Percentiles rank a stretch among this genome's conserved stretches.
Evolutionary conservation across 2,797 vertebrate species (phyloP).

Genomic region (Malacoctenus gilli): DNA sequence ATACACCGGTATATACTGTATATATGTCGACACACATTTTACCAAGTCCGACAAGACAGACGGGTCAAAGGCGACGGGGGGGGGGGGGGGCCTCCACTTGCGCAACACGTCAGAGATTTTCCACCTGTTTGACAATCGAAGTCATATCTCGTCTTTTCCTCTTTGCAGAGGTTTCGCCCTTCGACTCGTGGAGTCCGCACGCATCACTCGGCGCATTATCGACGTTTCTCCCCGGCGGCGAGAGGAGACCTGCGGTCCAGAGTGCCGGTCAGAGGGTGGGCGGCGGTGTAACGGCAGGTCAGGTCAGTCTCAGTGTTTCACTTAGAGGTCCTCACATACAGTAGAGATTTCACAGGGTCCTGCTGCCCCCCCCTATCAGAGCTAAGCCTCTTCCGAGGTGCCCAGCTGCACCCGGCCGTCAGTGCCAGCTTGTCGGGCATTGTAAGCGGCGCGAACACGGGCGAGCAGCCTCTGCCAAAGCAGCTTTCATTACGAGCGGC

Average conservation of each 20-base stretch:
- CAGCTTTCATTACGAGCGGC: too few relatives aligned
- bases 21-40: too few relatives aligned
- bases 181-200: constrained; percentile 12
- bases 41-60: constrained; percentile 37
- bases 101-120: not conserved
- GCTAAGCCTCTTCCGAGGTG: constrained; percentile 21
- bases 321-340: constrained; percentile 6
- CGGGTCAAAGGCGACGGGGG: too few relatives aligned
- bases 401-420: constrained; percentile 22
- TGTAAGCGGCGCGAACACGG: constrained; percentile 22
- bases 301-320: constrained; percentile 24
- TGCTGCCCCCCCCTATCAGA: constrained; percentile 20
- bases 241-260: not conserved
- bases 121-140: not conserved
- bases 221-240: constrained; percentile 11
- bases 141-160: constrained; percentile 4
- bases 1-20: too few relatives aligned
- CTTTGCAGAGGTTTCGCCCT: constrained; percentile 3
- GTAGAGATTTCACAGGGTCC: constrained; percentile 22
- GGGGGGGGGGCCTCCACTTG: constrained; percentile 9
- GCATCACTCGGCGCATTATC: constrained; percentile 3
- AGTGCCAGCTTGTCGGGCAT: constrained; percentile 31
- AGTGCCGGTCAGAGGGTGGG: constrained; percentile 1
- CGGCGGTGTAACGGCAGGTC: constrained; percentile 1
- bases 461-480: constrained; percentile 28